Evolutionary conservation across 2,113 vertebrate genomes (phyloP), one percentile per base, ranked within the genome.

Genomic region (Sinocyclocheilus grahami): DNA sequence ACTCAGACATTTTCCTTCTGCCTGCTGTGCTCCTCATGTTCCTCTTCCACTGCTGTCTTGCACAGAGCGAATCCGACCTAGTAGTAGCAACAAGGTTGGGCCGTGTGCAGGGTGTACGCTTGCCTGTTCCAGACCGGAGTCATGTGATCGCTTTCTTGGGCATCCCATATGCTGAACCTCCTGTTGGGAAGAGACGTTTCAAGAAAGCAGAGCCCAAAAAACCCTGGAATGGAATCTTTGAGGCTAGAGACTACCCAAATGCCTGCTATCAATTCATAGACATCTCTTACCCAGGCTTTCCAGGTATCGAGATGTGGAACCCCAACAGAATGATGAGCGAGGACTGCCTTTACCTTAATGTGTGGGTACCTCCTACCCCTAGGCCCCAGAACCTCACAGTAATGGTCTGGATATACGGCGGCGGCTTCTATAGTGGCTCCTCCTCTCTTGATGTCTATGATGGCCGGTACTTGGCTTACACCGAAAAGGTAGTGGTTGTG

Each of bases 371-470:
- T 3, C 88, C 93, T 3, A 94, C 94, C 0, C 92, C 96, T 0
- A 93, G 91, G 10, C 96, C 96, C 0, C 85, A 86, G 3, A 94
- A 95, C 22, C 92, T 95, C 46, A 95, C 96, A 0, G 97, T 98
- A 18, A 95, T 98, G 90, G 95, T 97, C 12, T 98, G 97, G 97
- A 96, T 98, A 93, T 98, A 97, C 1, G 97, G 97, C 0, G 97
- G 96, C 33, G 97, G 97, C 89, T 98, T 98, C 93, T 97, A 96
- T 92, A 98, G 96, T 3, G 97, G 97, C 3, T 93, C 97, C 0
- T 95, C 96, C 2, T 97, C 97, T 0, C 89, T 98, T 88, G 97
- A 98, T 1, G 97, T 98, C 22, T 98, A 98, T 1, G 97, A 98
- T 7, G 97, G 97, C 0, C 96, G 97, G 1, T 97, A 96, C 90